Evolutionary conservation across 2,888 invertebrate genomes (phyloP), one percentile per base, ranked within the genome.

Genomic region (Diloba caeruleocephala): DNA sequence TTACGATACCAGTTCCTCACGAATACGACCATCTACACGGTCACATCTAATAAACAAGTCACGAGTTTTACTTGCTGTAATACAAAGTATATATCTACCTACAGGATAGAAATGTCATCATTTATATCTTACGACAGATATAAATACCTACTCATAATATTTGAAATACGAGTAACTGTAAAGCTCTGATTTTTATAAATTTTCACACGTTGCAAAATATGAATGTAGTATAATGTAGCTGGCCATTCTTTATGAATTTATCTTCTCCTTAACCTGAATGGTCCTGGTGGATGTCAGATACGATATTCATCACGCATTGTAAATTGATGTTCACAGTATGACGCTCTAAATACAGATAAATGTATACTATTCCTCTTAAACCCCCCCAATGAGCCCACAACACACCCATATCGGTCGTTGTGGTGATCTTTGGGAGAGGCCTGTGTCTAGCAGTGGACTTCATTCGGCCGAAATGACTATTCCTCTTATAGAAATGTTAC

Each of bases 1-100:
- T 92, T 91, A 92, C 87, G 87, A 87, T 79, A 81, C 76, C 80
- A 77, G 81, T 81, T 79, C 79, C 83, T 85, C 87, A 85, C 87
- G 83, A 87, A 84, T 82, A 81, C 85, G 83, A 87, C 81, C 83
- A 82, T 84, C 82, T 76, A 74, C 79, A 74, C 80, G 80, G 78
- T 78, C 84, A 78, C 79, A 79, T 79, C 82, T 78, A 79, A 84
- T 87, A 84, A 88, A 85, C 81, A 81, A 82, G 78, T 81, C 82
- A 77, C 78, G 73, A 74, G 51, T 68, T 71, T 73, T 64, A 71
- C 76, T 70, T 58, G 29, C 45, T 41, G 42, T 61, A 37, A 28
- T 55, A 73, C 71, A 53, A 59, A 60, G 69, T 64, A 68, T 65
- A n/a, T n/a, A n/a, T n/a, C n/a, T n/a, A n/a, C n/a, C 34, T 63